Evolutionary conservation across 2,113 vertebrate genomes (phyloP).

Genomic region (Prionailurus bengalensis): DNA sequence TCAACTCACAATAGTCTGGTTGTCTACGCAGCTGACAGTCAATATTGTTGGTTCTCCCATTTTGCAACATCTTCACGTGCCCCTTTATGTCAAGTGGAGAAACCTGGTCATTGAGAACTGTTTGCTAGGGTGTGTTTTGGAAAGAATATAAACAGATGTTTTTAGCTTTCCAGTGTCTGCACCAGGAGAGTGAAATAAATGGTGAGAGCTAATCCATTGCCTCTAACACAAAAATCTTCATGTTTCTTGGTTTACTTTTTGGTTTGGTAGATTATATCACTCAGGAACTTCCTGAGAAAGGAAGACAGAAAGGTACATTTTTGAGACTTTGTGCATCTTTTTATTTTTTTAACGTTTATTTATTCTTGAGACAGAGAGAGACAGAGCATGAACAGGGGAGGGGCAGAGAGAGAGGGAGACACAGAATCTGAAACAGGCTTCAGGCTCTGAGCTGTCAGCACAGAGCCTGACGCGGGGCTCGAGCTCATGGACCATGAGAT

Average conservation of each 20-base stretch:
- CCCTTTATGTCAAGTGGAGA: not conserved
- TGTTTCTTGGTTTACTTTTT: constrained; percentile 12
- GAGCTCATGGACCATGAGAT: too few species aligned
- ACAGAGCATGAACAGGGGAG: too few species aligned
- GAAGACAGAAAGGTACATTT: not conserved
- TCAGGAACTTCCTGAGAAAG: not conserved
- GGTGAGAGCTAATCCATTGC: not conserved
- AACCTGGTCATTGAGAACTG: not conserved
- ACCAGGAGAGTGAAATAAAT: constrained; percentile 27
- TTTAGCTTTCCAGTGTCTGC: constrained; percentile 25
- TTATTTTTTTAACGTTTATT: too few species aligned
- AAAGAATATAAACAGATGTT: constrained; percentile 13
- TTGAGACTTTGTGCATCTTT: not conserved
- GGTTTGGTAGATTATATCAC: not conserved
- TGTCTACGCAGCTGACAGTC: not conserved
- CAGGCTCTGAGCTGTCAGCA: too few species aligned
- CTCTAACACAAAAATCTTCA: not conserved
- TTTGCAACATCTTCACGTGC: not conserved
- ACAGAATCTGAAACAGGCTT: too few species aligned
- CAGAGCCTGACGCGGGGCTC: too few species aligned
- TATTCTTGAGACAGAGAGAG: too few species aligned
- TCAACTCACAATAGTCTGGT: not conserved
- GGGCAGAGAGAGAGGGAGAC: too few species aligned
- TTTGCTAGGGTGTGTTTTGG: not conserved
- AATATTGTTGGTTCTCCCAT: not conserved